These are phyloP conservation scores for Alectoris magna DNA, from an alignment of 2,797 vertebrate genomes.

Conservation along the genomic window DNA sequence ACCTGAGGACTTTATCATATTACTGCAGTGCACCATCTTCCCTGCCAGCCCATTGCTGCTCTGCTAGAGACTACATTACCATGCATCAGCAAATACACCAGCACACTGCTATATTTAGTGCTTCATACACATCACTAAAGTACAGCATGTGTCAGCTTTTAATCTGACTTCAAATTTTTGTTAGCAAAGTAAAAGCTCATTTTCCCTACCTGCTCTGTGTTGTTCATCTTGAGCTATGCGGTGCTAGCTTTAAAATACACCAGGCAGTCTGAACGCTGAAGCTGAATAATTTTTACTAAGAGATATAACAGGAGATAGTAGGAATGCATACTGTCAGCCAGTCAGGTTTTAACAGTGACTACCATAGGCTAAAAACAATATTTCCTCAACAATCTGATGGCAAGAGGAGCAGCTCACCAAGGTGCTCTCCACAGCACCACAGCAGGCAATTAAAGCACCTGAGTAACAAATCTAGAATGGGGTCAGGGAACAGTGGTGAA, in stretches of 20 bases:
- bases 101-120: conserved; percentile 48
- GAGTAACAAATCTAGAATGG: neutral
- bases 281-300: neutral
- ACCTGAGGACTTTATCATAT: conserved; percentile 36
- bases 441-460: neutral
- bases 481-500: neutral
- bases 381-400: neutral
- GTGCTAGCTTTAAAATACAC: conserved; percentile 27
- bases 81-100: conserved; percentile 67
- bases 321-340: neutral
- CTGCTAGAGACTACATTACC: conserved; percentile 61
- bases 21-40: conserved; percentile 74
- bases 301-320: neutral
- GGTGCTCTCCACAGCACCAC: neutral
- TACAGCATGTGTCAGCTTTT: conserved; percentile 53
- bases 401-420: neutral
- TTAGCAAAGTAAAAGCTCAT: conserved; percentile 44
- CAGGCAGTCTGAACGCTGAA: neutral
- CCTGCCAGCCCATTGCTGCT: conserved; percentile 54
- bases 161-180: conserved; percentile 51
- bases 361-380: neutral
- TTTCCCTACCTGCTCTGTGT: neutral
- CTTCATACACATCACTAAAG: conserved; percentile 47
- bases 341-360: neutral
- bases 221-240: conserved; percentile 23